Base-by-base conservation (phyloP, 35 echinoderm and acorn worm genomes). In the Hemicentrotus pulcherrimus region DNA sequence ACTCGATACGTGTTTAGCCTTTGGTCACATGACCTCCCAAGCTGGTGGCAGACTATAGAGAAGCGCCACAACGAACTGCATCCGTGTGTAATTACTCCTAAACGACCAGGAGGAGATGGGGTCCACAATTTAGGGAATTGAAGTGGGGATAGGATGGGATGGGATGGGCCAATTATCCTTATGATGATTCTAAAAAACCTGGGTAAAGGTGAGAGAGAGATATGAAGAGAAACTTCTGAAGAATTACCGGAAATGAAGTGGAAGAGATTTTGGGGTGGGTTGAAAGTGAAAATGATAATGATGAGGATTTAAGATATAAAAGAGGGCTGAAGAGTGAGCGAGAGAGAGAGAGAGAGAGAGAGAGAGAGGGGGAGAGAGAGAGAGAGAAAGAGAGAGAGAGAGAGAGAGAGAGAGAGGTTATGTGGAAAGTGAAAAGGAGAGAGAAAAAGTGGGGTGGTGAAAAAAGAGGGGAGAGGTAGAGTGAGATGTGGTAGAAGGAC, bases 1-100 rank as follows among this genome's bases (percentile, higher is more conserved):
- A 78, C 65, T 78, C 65, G 65, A 78, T 78, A 78, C 65, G 65
- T 78, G 65, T 78, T 78, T 78, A 78, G 65, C 65, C 65, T 78
- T 7, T 28, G 24, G 65, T 78, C 65, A 78, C 65, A 28, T 78
- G 65, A 28, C 65, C 65, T 15, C 24, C 24, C 2, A 78, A 78
- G 65, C 5, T 28, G 18, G 65, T 78, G 6, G 65, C 24, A n/a
- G 65, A n/a, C 52, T 59, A 16, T 5, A 13, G 16, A 18, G 22
- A 4, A 6, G 22, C 22, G 65, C 28, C 65, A 78, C 1, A 78
- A 78, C 65, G 22, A 78, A 78, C 19, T 55, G 50, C 11, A 55
- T 11, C 50, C 11, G 8, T 1, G 65, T 8, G 65, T 78, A 78
- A 71, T 78, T 78, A 78, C 65, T 78, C 19, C 65, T 78, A 28